Conservation (phyloP, 2,888 invertebrate genomes). For the Apamea monoglypha region DNA sequence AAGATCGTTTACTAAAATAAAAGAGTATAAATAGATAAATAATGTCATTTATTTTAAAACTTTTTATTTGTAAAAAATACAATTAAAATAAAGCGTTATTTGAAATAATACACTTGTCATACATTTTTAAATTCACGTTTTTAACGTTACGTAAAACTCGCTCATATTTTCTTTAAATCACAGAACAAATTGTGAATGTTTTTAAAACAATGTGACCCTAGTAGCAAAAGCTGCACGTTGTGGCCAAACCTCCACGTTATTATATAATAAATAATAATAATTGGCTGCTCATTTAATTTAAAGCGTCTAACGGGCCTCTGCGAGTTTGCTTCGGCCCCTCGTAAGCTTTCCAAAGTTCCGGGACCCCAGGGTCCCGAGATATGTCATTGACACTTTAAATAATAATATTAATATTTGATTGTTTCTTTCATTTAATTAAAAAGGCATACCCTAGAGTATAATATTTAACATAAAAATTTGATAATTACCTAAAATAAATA, state of each 20-base stretch:
- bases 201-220: constrained; percentile 5
- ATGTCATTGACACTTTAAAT: background rate
- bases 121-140: constrained; percentile 38
- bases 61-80: constrained; percentile 44
- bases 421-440: constrained; percentile 18
- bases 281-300: background rate
- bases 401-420: constrained; percentile 9
- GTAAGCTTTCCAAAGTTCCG: background rate
- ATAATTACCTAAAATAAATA: constrained; percentile 64
- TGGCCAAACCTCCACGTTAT: background rate
- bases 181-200: constrained; percentile 44
- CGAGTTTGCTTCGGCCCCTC: background rate
- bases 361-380: background rate
- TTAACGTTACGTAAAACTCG: constrained; percentile 30
- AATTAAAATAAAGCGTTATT: constrained; percentile 56
- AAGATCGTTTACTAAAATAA: constrained; percentile 35
- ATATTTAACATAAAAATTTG: constrained; percentile 21
- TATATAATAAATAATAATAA: background rate
- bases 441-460: constrained; percentile 1
- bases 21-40: constrained; percentile 44
- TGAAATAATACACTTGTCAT: constrained; percentile 52
- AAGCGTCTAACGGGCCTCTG: background rate
- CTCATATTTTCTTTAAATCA: constrained; percentile 49
- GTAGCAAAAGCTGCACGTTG: background rate
- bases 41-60: constrained; percentile 50